Base-by-base conservation (phyloP, 1,140 invertebrate genomes). In the Drosophila ercepeae region DNA sequence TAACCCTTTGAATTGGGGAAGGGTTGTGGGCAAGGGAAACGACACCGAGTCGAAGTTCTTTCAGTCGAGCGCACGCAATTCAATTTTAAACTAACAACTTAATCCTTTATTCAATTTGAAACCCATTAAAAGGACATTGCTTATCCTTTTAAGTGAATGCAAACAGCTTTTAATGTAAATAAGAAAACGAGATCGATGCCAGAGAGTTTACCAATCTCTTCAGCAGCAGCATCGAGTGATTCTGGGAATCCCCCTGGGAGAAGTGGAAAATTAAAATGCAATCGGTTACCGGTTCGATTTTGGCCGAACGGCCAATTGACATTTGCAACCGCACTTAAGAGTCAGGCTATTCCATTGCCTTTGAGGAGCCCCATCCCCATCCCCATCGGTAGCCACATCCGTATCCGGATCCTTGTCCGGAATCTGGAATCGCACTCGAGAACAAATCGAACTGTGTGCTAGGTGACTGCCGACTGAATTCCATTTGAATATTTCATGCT, bases 31-130 rank as follows among this genome's bases (percentile, higher is more conserved):
- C 1, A 32, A n/a, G 29, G 29, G 29, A 32, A 32, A 11, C 29
- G 29, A 2, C 29, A 11, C 29, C 13, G 32, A 39, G 25, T 49
- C 23, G 42, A 73, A 73, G 44, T 69, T 63, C 71, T 88, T 83
- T 60, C 75, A 73, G 60, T 72, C 67, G 82, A 68, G 71, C 77
- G 68, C 70, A 74, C 72, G 75, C 84, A 89, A 89, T 84, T 90
- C 84, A 89, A 90, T 90, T 90, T 89, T 75, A 83, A 88, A 91
- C 84, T 90, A 91, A 91, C 89, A 91, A 91, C 88, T 89, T 91
- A 91, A 91, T 91, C 90, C 90, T 91, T 91, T 91, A 91, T 91
- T 91, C 89, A 91, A 91, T 91, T 91, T 91, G 90, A 91, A 91
- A 91, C 89, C 90, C 90, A 91, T 91, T 91, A 91, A 91, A 91